Base-by-base conservation (phyloP, 37 sponge, comb jelly and placozoan genomes). In the Ephydatia muelleri region DNA sequence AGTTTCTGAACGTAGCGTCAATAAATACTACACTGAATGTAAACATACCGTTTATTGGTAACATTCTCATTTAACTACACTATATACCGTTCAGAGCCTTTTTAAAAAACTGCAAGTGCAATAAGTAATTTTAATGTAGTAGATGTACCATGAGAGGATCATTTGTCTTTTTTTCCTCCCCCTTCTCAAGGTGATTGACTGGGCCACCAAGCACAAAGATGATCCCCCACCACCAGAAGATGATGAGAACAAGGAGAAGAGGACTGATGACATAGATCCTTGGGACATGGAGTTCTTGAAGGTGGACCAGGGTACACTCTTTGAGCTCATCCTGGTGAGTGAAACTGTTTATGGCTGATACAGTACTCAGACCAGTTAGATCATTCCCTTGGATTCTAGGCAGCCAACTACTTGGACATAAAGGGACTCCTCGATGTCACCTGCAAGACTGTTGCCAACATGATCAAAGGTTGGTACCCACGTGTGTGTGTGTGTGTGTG, bases 281-380 rank as follows among this genome's bases (percentile, higher is more conserved):
- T 99, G 99, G 99, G 99, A 99, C 84, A 93, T 92, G 83, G 97
- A 97, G 64, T 99, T 99, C 79, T 88, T 99, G 33, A 99, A 97
- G 67, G 99, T 99, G 0, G 99, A 99, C 73, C 99, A 99, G 76
- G 99, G 99, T 22, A 99, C 99, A 29, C 89, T 99, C 8, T 99
- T 99, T 90, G 99, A 99, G 80, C 88, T 99, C 43, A 98, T 98
- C 32, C 83, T 98, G 68, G 92, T 92, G 36, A 67, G 92, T 79
- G 1, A 35, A 37, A 33, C 0, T 22, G 33, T 13, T 39, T 68
- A 38, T 19, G 2, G 36, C 35, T 27, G 25, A 2, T 57, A n/a
- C 66, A 35, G 38, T 19, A 30, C 4, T 12, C n/a, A 31, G 13
- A 28, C n/a, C 14, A 0, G 11, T 34, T 3, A 21, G 57, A 29